Conservation (phyloP, 2,888 invertebrate species). For the Allolobophora icterica region DNA sequence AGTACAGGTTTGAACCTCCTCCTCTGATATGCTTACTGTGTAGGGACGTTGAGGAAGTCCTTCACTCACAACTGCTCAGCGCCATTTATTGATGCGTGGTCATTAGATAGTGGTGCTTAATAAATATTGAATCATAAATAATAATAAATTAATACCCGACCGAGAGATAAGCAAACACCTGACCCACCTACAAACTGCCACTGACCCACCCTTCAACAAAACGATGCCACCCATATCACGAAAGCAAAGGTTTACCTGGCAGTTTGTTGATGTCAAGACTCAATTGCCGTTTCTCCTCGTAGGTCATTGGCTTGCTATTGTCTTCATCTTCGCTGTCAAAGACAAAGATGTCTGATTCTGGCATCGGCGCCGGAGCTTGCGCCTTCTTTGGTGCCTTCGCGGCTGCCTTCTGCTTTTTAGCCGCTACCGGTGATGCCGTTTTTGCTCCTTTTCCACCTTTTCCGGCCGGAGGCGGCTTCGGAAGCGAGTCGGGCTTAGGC, state of each 20-base stretch:
- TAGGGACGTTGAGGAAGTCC: too few species aligned
- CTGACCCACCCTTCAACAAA: too few species aligned
- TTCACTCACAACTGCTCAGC: too few species aligned
- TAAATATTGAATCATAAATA: too few species aligned
- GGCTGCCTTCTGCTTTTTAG: not conserved
- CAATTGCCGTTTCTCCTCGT: conserved; percentile 97
- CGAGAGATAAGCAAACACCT: too few species aligned
- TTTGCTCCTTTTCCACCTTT: not conserved
- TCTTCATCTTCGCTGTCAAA: conserved; percentile 95
- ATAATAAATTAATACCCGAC: too few species aligned
- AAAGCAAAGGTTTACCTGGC: conserved; percentile 75
- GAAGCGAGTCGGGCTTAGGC: not conserved
- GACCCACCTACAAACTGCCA: too few species aligned
- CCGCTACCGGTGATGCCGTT: conserved; percentile 7
- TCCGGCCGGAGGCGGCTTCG: not conserved
- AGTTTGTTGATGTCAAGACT: conserved; percentile 98
- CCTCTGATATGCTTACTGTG: too few species aligned
- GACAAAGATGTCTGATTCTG: conserved; percentile 40
- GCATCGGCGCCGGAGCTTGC: not conserved
- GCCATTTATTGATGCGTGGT: too few species aligned
- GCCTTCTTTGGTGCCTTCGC: not conserved
- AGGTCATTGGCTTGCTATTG: conserved; percentile 98
- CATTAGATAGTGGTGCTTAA: too few species aligned
- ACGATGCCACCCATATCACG: too few species aligned
- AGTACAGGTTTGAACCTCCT: too few species aligned